Evolutionary conservation across 1,140 invertebrate genomes (phyloP).

Genomic region (Harpegnathos saltator): DNA sequence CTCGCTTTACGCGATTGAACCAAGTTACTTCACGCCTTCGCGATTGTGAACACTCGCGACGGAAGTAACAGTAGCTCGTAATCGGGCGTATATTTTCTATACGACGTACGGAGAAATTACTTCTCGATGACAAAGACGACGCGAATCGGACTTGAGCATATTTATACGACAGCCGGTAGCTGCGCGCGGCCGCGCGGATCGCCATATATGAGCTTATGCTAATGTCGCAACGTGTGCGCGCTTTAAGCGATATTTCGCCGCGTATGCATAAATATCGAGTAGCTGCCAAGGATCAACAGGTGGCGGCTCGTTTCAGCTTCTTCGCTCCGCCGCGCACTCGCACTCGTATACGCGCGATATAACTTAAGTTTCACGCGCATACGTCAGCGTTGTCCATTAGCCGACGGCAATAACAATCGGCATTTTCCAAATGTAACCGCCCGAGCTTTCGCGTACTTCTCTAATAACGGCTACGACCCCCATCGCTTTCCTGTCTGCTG

Average conservation of each 20-base stretch:
- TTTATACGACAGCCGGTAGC: conserved; percentile 30
- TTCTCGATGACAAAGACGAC: conserved; percentile 25
- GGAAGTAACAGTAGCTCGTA: conserved; percentile 6
- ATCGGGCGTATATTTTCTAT: conserved; percentile 27
- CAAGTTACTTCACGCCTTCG: conserved; percentile 20
- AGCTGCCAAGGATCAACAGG: conserved; percentile 64
- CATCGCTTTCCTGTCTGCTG: conserved; percentile 34
- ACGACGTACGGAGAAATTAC: conserved; percentile 27
- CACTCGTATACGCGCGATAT: conserved; percentile 16
- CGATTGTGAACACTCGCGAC: not conserved
- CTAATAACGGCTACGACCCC: conserved; percentile 58
- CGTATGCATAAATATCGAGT: conserved; percentile 61
- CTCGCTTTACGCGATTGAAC: conserved; percentile 1
- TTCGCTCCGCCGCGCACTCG: conserved; percentile 3
- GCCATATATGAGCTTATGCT: conserved; percentile 20
- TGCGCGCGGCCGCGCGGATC: not conserved
- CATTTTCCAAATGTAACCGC: conserved; percentile 64
- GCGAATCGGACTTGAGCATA: not conserved
- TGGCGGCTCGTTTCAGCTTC: conserved; percentile 53
- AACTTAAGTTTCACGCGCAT: conserved; percentile 67
- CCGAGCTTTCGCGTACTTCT: conserved; percentile 52
- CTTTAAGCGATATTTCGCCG: conserved; percentile 35
- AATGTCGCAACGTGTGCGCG: not conserved
- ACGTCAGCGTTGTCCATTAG: conserved; percentile 63
- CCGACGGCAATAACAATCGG: conserved; percentile 64